Conservation (phyloP, 92 coral and sea anemone species). For the Parazoanthus swiftii region DNA sequence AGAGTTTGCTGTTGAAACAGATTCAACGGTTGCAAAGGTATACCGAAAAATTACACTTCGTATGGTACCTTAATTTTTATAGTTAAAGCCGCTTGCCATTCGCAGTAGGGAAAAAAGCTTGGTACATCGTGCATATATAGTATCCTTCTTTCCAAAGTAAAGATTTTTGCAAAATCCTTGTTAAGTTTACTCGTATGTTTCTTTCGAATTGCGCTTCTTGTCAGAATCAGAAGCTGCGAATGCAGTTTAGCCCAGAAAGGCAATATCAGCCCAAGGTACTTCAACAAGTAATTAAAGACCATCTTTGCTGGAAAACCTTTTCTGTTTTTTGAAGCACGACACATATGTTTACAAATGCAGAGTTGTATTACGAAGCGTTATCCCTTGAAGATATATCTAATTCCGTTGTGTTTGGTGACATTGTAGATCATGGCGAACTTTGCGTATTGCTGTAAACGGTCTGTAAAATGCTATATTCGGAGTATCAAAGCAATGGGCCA, state of each 20-base stretch:
- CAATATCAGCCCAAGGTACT: too few relatives aligned
- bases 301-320: too few relatives aligned
- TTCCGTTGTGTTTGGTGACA: background rate
- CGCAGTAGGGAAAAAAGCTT: background rate
- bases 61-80: background rate
- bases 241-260: too few relatives aligned
- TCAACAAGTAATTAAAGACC: too few relatives aligned
- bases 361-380: background rate
- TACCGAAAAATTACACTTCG: background rate
- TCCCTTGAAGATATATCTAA: too few relatives aligned
- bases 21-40: slow-evolving; percentile 74
- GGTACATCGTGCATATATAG: background rate
- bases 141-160: background rate
- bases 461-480: slow-evolving; percentile 55
- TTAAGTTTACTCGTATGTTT: background rate
- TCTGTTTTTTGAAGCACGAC: too few relatives aligned
- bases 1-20: slow-evolving; percentile 52
- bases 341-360: too few relatives aligned
- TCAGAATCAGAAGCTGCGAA: too few relatives aligned
- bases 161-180: background rate
- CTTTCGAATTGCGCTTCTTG: background rate
- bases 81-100: background rate
- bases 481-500: slow-evolving; percentile 64
- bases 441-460: slow-evolving; percentile 70
- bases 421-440: slow-evolving; percentile 68